phyloP scores from a whole-genome alignment of 2,113 vertebrate species.

The Microcebus ravelobensis region DNA sequence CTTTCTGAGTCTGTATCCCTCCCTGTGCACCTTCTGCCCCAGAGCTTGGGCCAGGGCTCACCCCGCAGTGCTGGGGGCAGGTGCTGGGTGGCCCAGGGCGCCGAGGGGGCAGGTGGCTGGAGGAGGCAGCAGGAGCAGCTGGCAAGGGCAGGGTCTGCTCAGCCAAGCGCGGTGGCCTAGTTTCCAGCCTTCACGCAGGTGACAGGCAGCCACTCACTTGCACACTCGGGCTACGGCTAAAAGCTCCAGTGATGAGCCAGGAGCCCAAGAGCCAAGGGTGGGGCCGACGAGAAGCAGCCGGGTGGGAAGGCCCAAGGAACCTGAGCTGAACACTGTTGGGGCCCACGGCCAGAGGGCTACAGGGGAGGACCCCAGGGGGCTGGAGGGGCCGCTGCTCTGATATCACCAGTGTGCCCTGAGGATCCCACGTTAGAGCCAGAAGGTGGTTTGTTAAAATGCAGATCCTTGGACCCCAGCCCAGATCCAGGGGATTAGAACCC shows the following conservation, averaged over 20 bases:
- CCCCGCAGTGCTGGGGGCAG: neutral
- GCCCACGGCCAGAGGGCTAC: fast-evolving
- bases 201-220: slow-evolving; percentile 50
- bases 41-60: slow-evolving; percentile 8
- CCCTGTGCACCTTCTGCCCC: neutral
- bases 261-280: slow-evolving; percentile 49
- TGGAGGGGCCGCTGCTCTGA: neutral
- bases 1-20: fast-evolving
- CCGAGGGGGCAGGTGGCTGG: neutral
- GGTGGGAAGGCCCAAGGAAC: slow-evolving; percentile 71
- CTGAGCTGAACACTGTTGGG: neutral
- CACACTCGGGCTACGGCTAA: slow-evolving; percentile 70
- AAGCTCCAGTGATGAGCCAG: slow-evolving; percentile 68
- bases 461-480: neutral
- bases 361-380: neutral
- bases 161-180: slow-evolving; percentile 81
- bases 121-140: slow-evolving; percentile 66
- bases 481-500: neutral
- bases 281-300: slow-evolving; percentile 22
- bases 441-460: neutral
- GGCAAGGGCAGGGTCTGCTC: slow-evolving; percentile 73
- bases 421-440: neutral
- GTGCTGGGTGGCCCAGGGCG: neutral
- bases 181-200: slow-evolving; percentile 83
- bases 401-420: neutral